Evolutionary conservation across 1,140 invertebrate species (phyloP).

Genomic region (Bilobella aurantiaca): DNA sequence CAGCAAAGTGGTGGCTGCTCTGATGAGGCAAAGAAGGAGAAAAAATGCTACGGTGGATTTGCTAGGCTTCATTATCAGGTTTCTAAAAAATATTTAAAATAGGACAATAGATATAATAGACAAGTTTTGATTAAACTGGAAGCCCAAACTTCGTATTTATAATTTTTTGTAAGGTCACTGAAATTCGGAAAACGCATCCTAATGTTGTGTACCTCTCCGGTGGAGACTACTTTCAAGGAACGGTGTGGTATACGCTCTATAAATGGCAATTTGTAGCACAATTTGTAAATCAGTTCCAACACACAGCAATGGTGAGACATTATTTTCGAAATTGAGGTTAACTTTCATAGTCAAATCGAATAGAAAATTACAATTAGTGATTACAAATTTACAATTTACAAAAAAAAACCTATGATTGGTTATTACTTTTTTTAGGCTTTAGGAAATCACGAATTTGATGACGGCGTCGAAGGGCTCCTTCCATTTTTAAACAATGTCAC

Average conservation of each 20-base stretch:
- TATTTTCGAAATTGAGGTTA: background rate
- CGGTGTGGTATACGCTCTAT: conserved; percentile 43
- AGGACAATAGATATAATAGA: background rate
- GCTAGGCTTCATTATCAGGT: conserved; percentile 39
- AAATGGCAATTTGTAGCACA: conserved; percentile 41
- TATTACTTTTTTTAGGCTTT: conserved; percentile 54
- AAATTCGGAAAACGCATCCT: conserved; percentile 33
- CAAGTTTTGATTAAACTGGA: no score
- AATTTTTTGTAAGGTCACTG: conserved; percentile 22
- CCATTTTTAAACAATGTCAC: conserved; percentile 60
- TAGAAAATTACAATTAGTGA: no score
- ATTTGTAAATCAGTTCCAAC: conserved; percentile 43
- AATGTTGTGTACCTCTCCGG: conserved; percentile 44
- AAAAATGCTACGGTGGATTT: conserved; percentile 44
- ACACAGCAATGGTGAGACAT: conserved; percentile 44
- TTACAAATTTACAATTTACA: no score
- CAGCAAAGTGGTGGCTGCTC: conserved; percentile 41
- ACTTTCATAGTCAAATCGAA: no score
- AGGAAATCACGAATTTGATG: no score
- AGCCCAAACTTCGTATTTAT: background rate
- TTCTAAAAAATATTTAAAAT: background rate
- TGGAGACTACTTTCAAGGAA: conserved; percentile 47
- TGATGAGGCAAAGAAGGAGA: conserved; percentile 22
- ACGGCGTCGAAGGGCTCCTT: conserved; percentile 58
- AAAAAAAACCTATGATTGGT: background rate